Evolutionary conservation across 2,113 vertebrate species (phyloP).

Genomic region (Acrocephalus arundinaceus): DNA sequence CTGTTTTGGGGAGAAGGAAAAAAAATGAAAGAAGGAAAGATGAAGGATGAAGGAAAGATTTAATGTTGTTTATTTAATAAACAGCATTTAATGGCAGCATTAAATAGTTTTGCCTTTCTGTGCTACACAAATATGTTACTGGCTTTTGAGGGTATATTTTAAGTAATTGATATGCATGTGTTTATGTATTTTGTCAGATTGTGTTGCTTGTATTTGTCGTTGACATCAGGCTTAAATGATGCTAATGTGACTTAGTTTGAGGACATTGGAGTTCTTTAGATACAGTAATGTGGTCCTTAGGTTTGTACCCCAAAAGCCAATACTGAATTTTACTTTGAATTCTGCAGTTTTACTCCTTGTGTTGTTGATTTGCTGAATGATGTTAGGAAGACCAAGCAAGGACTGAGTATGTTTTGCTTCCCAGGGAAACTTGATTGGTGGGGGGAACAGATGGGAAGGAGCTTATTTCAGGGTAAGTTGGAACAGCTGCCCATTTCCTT

Average conservation of each 20-base stretch:
- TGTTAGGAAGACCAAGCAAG: neutral
- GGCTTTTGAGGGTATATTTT: neutral
- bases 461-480: neutral
- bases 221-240: neutral
- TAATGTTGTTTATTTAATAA: neutral
- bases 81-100: neutral
- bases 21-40: neutral
- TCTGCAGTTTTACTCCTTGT: neutral
- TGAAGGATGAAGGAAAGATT: neutral
- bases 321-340: constrained; percentile 27
- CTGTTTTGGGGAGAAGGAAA: neutral
- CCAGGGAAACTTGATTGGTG: neutral
- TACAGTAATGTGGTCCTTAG: neutral
- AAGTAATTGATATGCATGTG: neutral
- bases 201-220: neutral
- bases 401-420: neutral
- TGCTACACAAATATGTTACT: neutral
- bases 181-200: neutral
- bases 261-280: neutral
- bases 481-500: neutral
- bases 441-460: neutral
- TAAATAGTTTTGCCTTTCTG: neutral
- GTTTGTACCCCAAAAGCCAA: neutral
- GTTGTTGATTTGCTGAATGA: neutral
- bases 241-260: neutral